Percentiles rank a stretch among this genome's conserved stretches.
These are phyloP conservation scores for Piscicola geometra DNA, from an alignment of 2,888 invertebrate genomes.

Conservation along the genomic window DNA sequence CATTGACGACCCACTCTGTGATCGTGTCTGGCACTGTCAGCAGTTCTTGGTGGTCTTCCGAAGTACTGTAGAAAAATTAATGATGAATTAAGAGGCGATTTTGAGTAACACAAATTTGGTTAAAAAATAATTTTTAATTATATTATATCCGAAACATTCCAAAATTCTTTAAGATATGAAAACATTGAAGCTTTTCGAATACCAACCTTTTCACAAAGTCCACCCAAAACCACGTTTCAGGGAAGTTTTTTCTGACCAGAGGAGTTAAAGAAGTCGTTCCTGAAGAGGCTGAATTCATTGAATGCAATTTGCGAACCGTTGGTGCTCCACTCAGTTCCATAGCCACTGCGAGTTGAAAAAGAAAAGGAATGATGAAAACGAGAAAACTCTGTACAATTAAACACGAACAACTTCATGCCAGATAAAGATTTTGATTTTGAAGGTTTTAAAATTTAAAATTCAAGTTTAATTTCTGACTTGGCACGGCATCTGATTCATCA, in stretches of 20 bases:
- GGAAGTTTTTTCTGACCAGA: conserved; percentile 22
- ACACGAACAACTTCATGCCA: too few relatives aligned
- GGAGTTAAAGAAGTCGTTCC: too few relatives aligned
- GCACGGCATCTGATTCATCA: neutral
- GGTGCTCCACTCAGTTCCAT: too few relatives aligned
- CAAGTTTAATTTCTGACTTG: too few relatives aligned
- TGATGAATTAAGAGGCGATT: neutral
- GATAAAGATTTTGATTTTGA: too few relatives aligned
- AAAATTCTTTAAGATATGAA: neutral
- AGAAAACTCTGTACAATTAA: too few relatives aligned
- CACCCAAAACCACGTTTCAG: conserved; percentile 32
- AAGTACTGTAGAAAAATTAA: neutral
- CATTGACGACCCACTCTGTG: conserved; percentile 72
- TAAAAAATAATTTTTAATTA: neutral
- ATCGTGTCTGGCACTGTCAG: conserved; percentile 62
- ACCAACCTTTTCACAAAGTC: neutral
- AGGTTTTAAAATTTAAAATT: too few relatives aligned
- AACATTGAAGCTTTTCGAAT: neutral
- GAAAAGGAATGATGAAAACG: too few relatives aligned
- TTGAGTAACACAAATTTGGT: neutral
- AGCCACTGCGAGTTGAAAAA: too few relatives aligned
- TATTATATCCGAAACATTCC: too few relatives aligned
- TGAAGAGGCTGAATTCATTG: too few relatives aligned
- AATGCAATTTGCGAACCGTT: too few relatives aligned
- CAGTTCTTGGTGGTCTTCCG: neutral